Base-by-base conservation (phyloP, 2,888 invertebrate genomes). In the Caenorhabditis zanzibari region DNA sequence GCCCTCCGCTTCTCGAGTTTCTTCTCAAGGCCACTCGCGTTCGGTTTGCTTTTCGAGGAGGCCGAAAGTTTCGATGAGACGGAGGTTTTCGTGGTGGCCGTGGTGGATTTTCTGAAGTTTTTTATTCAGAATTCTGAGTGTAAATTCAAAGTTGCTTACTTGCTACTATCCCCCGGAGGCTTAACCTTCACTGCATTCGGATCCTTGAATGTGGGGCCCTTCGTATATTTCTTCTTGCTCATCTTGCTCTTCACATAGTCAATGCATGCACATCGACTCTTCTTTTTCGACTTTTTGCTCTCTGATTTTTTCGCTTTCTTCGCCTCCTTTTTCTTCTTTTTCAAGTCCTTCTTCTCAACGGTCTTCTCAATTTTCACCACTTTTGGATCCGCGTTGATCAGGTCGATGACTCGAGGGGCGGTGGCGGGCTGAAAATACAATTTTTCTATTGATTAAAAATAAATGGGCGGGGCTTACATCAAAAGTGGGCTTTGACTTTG, bases 361-460 rank as follows among this genome's bases (percentile, higher is more conserved):
- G 63, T 56, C 7, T 22, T 56, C 47, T 72, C 79, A 24, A 59
- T 44, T 77, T 69, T 52, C 2, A 56, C n/a, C 1, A 19, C 1
- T 19, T 64, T 76, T 24, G 71, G 71, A 44, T 64, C 71, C 16
- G 59, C 22, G 28, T 66, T 56, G 16, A 82, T 82, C 38, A 82
- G 41, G 26, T 82, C 82, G 10, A 82, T 82, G 22, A 82, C 82
- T 44, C 68, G 73, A 44, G 77, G 82, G 19, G 71, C 72, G 9
- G 61, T 73, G 4, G 66, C 19, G 10, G 77, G 77, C 82, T 82
- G 54, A 49, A 82, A 77, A 16, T n/a, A n/a, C n/a, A n/a, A n/a
- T n/a, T n/a, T n/a, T n/a, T n/a, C n/a, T n/a, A n/a, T 44, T 28
- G 38, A 19, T 3, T 19, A 32, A 32, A 32, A 32, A 32, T 32